phyloP scores from a whole-genome alignment of 2,888 invertebrate genomes.

The Sylvicola cinctus region DNA sequence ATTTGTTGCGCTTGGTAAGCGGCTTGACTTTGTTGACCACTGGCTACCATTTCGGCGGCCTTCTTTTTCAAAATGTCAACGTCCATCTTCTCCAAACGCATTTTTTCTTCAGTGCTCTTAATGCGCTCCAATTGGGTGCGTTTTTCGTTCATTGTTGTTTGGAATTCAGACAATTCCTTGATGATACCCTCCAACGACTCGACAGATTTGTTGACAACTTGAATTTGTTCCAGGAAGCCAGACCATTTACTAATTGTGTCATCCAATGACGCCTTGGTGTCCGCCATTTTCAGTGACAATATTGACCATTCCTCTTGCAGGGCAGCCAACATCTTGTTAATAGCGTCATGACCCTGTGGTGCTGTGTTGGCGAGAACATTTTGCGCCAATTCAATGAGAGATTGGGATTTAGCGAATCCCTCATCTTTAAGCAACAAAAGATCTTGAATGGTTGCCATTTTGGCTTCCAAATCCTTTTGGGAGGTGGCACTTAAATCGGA shows the following conservation, averaged over 20 bases:
- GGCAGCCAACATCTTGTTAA: conserved; percentile 61
- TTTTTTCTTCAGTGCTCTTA: conserved; percentile 70
- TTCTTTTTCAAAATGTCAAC: conserved; percentile 70
- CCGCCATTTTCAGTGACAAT: conserved; percentile 69
- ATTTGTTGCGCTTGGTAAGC: conserved; percentile 71
- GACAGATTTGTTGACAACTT: conserved; percentile 62
- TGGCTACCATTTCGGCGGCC: conserved; percentile 66
- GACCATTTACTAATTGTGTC: conserved; percentile 85
- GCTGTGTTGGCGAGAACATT: conserved; percentile 80
- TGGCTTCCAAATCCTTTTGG: conserved; percentile 69
- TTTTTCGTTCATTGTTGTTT: conserved; percentile 70
- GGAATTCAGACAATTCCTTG: conserved; percentile 50
- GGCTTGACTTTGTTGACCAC: conserved; percentile 64
- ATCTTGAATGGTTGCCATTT: conserved; percentile 68
- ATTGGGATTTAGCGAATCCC: conserved; percentile 73
- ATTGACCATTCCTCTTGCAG: conserved; percentile 83
- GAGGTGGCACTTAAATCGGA: conserved; percentile 62
- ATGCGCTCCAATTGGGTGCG: conserved; percentile 67
- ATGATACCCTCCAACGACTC: conserved; percentile 55
- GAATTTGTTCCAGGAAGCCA: conserved; percentile 72
- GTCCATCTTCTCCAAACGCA: conserved; percentile 74
- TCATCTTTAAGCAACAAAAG: conserved; percentile 79
- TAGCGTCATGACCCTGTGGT: conserved; percentile 65
- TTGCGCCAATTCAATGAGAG: conserved; percentile 78
- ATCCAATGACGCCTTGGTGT: conserved; percentile 70